A percentile compares a stretch with the other conserved stretches of the same genome.
Evolutionary conservation across 2,113 vertebrate genomes (phyloP).

Genomic region (Pachypanchax playfairii): DNA sequence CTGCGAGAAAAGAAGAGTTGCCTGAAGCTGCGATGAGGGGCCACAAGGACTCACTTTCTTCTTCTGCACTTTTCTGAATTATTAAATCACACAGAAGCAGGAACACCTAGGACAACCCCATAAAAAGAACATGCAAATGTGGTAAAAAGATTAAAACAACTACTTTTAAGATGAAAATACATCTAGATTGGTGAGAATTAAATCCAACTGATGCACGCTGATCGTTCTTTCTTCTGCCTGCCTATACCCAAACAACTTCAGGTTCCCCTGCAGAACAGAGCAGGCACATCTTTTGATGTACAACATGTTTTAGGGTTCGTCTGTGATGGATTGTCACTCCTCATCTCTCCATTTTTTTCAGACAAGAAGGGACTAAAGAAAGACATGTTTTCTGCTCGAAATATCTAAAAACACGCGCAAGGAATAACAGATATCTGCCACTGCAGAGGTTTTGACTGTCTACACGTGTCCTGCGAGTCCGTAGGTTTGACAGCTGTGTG

Average conservation of each 20-base stretch:
- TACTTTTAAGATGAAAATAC: neutral
- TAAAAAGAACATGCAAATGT: slow-evolving; percentile 11
- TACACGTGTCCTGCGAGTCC: slow-evolving; percentile 17
- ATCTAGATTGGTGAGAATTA: slow-evolving; percentile 45
- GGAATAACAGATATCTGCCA: slow-evolving; percentile 1
- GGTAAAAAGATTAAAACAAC: neutral
- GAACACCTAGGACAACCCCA: slow-evolving; percentile 55
- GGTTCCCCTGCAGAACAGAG: slow-evolving; percentile 29
- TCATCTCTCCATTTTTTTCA: slow-evolving; percentile 37
- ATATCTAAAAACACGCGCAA: slow-evolving; percentile 15
- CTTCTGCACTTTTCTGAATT: slow-evolving; percentile 38
- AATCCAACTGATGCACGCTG: slow-evolving; percentile 36
- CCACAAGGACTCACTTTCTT: slow-evolving; percentile 51
- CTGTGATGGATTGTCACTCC: slow-evolving; percentile 32
- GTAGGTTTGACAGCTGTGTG: slow-evolving; percentile 20
- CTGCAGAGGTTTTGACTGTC: slow-evolving; percentile 11
- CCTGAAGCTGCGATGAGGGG: slow-evolving; percentile 62
- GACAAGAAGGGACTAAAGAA: slow-evolving; percentile 33
- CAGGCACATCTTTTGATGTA: slow-evolving; percentile 47
- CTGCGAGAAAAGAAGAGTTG: slow-evolving; percentile 59
- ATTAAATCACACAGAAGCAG: slow-evolving; percentile 61
- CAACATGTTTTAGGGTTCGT: slow-evolving; percentile 47
- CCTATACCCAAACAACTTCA: slow-evolving; percentile 47
- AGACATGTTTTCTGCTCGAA: neutral
- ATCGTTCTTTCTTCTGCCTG: slow-evolving; percentile 46